Conservation (phyloP, 2,797 vertebrate species). For the Leuciscus waleckii region DNA sequence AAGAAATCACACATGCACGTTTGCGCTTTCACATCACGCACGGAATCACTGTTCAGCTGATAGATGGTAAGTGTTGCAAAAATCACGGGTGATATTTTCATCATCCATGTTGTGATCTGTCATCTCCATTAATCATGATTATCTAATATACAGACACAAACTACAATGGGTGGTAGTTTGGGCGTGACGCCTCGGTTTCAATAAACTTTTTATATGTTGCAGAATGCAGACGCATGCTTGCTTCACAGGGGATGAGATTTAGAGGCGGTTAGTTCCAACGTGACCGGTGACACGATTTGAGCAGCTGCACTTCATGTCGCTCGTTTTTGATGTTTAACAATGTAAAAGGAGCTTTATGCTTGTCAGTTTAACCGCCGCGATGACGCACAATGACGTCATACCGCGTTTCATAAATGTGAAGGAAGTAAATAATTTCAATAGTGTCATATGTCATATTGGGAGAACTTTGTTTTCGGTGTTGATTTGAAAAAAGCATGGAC, state of each 20-base stretch:
- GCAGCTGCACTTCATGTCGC: not conserved
- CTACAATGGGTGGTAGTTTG: conserved; percentile 70
- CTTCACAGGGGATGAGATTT: not conserved
- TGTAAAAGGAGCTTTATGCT: not conserved
- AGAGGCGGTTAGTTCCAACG: not conserved
- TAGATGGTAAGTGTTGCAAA: conserved; percentile 73
- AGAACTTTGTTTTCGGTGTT: not conserved
- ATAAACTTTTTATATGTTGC: conserved; percentile 29
- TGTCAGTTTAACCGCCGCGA: conserved; percentile 33
- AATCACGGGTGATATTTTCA: conserved; percentile 8
- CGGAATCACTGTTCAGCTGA: conserved; percentile 64
- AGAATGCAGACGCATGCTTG: not conserved
- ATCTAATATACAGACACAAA: conserved; percentile 46
- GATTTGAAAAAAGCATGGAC: not conserved
- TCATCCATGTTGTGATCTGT: conserved; percentile 6
- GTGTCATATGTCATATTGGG: not conserved
- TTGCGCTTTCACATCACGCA: conserved; percentile 40
- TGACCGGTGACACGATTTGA: conserved; percentile 24
- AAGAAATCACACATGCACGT: conserved; percentile 44
- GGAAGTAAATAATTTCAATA: not conserved
- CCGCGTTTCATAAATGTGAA: not conserved
- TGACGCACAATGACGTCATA: conserved; percentile 4
- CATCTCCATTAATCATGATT: conserved; percentile 24
- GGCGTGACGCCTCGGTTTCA: conserved; percentile 72
- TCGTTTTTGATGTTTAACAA: conserved; percentile 6